Conservation (phyloP, 1,140 invertebrate species). For the Zaprionus davidi region DNA sequence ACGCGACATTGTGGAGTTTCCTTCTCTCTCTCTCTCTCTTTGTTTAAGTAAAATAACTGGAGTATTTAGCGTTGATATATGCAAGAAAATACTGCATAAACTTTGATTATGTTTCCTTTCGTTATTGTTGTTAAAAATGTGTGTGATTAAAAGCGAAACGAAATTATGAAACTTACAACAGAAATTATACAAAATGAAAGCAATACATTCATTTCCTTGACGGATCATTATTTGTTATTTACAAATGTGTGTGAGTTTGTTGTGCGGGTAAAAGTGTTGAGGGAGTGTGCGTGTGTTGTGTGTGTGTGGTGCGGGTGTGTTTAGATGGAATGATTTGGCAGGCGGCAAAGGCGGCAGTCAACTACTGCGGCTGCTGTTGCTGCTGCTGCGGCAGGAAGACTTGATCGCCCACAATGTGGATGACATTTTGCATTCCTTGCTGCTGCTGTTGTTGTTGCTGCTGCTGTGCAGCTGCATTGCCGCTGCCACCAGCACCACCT, state of each 20-base stretch:
- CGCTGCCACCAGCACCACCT: constrained; percentile 22
- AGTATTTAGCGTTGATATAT: constrained; percentile 57
- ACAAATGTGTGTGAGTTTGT: constrained; percentile 52
- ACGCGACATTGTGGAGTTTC: no score
- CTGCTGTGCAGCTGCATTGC: constrained; percentile 28
- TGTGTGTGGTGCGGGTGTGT: constrained; percentile 42
- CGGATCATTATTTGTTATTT: constrained; percentile 72
- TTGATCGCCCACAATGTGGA: constrained; percentile 81
- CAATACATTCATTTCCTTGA: constrained; percentile 68
- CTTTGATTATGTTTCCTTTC: neutral
- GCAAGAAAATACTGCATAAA: constrained; percentile 80
- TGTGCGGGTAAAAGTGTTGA: constrained; percentile 23
- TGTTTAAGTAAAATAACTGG: constrained; percentile 35
- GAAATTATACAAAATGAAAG: constrained; percentile 70
- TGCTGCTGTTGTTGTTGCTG: constrained; percentile 42
- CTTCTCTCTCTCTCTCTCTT: constrained; percentile 17
- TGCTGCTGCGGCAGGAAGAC: constrained; percentile 68
- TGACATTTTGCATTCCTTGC: constrained; percentile 80
- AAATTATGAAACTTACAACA: constrained; percentile 60
- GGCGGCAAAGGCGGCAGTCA: constrained; percentile 24
- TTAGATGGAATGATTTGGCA: constrained; percentile 65
- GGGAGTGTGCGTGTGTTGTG: constrained; percentile 23
- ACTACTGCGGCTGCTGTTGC: constrained; percentile 38
- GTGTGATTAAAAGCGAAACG: constrained; percentile 32
- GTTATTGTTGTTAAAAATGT: constrained; percentile 39